A percentile compares a stretch with the other conserved stretches of the same genome.
Evolutionary conservation across 2,797 vertebrate genomes (phyloP).

Genomic region (Rhabdophis nuchalis): DNA sequence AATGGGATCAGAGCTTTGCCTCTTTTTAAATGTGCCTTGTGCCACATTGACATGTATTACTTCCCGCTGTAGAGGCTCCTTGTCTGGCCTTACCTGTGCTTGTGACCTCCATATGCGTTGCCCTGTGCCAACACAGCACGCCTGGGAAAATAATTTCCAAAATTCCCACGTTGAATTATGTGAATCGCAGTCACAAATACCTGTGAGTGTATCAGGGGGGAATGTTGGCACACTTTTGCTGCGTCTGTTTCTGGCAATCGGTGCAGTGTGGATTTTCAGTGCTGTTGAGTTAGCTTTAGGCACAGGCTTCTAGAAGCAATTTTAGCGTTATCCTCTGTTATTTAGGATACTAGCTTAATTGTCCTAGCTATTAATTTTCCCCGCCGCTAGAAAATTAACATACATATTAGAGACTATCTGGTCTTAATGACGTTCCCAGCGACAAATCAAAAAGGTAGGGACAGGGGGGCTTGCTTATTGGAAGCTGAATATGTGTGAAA

Average conservation of each 20-base stretch:
- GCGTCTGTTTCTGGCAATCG: background rate
- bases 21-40: background rate
- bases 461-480: background rate
- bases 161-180: background rate
- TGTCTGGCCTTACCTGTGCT: background rate
- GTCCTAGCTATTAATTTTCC: slow-evolving; percentile 36
- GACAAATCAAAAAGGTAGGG: slow-evolving; percentile 30
- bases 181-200: background rate
- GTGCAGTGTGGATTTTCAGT: background rate
- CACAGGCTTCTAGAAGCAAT: background rate
- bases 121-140: background rate
- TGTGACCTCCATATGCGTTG: background rate
- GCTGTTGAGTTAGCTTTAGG: background rate
- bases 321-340: slow-evolving; percentile 16
- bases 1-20: background rate
- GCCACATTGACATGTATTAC: background rate
- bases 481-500: slow-evolving; percentile 17
- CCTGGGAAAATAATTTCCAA: background rate
- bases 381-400: slow-evolving; percentile 31
- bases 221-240: background rate
- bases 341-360: slow-evolving; percentile 17
- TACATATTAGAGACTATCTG: slow-evolving; percentile 30
- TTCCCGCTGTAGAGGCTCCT: background rate
- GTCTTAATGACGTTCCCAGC: slow-evolving; percentile 46
- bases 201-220: background rate